Evolutionary conservation across 1,140 invertebrate genomes (phyloP).

Genomic region (Coenobita brevimanus): DNA sequence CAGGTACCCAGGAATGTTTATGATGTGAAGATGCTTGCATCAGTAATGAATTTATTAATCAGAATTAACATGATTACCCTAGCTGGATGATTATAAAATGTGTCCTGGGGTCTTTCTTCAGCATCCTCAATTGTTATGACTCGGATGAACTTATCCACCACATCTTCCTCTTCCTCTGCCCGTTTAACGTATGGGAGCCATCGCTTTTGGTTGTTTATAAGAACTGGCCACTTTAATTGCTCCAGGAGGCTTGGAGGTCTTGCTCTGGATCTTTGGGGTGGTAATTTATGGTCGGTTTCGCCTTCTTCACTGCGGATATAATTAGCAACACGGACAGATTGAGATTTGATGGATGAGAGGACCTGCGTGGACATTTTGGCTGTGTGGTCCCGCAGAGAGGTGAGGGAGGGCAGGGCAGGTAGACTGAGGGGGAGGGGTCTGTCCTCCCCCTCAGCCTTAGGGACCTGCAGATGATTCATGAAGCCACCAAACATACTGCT

Average conservation of each 20-base stretch:
- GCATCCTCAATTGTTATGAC: constrained; percentile 74
- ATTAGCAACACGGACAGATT: constrained; percentile 68
- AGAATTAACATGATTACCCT: constrained; percentile 53
- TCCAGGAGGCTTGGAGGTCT: constrained; percentile 54
- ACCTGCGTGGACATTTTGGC: constrained; percentile 62
- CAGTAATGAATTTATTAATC: no score
- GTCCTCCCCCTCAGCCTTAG: not conserved
- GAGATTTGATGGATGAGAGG: constrained; percentile 52
- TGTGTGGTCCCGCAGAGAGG: constrained; percentile 58
- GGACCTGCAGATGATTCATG: not conserved
- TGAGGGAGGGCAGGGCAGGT: not conserved
- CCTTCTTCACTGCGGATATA: constrained; percentile 13
- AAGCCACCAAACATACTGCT: no score
- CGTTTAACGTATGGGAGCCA: constrained; percentile 72
- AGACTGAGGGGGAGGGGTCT: not conserved
- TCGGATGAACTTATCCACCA: constrained; percentile 81
- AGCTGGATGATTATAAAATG: constrained; percentile 69
- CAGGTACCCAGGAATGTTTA: no score
- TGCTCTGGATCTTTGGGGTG: not conserved
- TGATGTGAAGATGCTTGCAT: no score
- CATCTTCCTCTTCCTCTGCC: constrained; percentile 75
- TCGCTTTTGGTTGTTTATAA: constrained; percentile 74
- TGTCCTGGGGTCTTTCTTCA: constrained; percentile 61
- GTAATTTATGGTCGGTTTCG: constrained; percentile 33
- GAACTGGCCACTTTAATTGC: constrained; percentile 73